phyloP scores from a whole-genome alignment of 2,888 invertebrate species.

The Ashinkailepas kermadecensis region DNA sequence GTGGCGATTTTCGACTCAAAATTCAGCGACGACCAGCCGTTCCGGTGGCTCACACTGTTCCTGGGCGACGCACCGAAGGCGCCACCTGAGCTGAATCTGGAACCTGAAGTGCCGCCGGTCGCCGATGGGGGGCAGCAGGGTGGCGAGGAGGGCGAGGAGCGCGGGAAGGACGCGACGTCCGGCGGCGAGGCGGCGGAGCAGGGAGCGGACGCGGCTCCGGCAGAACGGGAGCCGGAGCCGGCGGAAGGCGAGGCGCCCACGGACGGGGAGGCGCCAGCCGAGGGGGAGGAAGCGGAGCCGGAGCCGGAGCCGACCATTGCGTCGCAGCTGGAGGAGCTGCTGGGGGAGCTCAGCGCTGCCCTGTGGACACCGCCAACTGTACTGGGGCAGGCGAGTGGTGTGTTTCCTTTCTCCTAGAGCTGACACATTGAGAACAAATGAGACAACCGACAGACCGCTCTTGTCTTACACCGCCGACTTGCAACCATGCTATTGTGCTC shows the following conservation, averaged over 20 bases:
- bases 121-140: conserved; percentile 32
- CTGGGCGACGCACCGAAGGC: conserved; percentile 7
- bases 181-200: neutral
- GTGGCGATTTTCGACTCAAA: neutral
- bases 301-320: neutral
- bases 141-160: conserved; percentile 26
- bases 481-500: too few relatives aligned
- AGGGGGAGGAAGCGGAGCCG: neutral
- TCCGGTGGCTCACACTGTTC: neutral
- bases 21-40: neutral
- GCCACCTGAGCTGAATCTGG: conserved; percentile 30
- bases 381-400: neutral
- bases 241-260: neutral
- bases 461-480: too few relatives aligned
- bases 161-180: neutral
- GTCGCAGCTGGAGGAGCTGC: neutral
- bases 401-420: too few relatives aligned
- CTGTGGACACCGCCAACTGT: neutral
- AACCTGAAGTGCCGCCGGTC: conserved; percentile 28
- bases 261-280: neutral
- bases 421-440: too few relatives aligned
- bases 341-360: neutral
- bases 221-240: neutral
- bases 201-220: neutral
- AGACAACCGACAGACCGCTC: too few relatives aligned